Evolutionary conservation across 2,113 vertebrate species (phyloP).

Genomic region (human): DNA sequence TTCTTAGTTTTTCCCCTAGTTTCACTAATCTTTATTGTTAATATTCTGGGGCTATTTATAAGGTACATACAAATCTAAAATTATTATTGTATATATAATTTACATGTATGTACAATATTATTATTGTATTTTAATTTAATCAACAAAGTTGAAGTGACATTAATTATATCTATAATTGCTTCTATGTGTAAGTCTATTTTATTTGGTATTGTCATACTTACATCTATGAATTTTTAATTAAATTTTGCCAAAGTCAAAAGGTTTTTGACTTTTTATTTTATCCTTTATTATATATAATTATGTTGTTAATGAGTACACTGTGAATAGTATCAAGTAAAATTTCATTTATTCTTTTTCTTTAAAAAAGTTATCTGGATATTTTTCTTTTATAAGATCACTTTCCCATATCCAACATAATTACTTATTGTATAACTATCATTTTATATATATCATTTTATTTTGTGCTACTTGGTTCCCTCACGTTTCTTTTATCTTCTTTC

Average conservation of each 20-base stretch:
- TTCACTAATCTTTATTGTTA: not conserved
- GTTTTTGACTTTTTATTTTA: not conserved
- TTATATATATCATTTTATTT: not conserved
- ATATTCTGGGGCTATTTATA: not conserved
- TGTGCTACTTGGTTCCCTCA: not conserved
- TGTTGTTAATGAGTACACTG: not conserved
- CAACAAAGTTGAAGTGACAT: not conserved
- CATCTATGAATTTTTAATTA: not conserved
- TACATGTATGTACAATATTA: not conserved
- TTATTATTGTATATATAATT: not conserved
- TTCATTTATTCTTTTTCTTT: not conserved
- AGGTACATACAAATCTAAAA: not conserved
- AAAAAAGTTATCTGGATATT: not conserved
- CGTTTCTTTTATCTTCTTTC: not conserved
- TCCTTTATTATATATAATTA: not conserved
- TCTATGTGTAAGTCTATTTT: not conserved
- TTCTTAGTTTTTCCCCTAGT: not conserved
- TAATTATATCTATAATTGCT: not conserved
- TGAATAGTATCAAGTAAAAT: not conserved
- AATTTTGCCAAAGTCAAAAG: not conserved
- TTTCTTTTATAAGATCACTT: not conserved
- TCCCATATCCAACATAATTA: not conserved
- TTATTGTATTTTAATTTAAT: not conserved
- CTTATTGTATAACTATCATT: not conserved
- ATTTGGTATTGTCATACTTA: not conserved